Base-by-base conservation (phyloP, 1,140 invertebrate genomes). In the Pseudomyrmex dendroicus region DNA sequence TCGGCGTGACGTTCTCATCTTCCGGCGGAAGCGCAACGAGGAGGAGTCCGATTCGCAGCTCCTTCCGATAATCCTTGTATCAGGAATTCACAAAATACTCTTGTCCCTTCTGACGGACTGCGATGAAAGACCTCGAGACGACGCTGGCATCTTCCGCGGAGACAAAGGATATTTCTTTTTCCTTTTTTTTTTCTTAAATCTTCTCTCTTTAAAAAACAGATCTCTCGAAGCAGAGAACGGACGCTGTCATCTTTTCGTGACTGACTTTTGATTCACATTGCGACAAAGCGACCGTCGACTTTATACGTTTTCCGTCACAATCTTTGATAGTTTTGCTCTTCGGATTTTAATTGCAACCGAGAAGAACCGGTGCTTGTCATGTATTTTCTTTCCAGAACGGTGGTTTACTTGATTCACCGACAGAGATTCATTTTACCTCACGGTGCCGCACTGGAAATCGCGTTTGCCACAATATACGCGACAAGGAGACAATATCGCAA, bases 41-140 rank as follows among this genome's bases (percentile, higher is more conserved):
- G 35, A 35, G 35, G 5, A 35, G 35, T 35, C 35, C 5, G 35
- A 35, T 35, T 35, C 4, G 35, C 35, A 35, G 35, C 35, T 35
- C 5, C 35, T 35, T 35, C 1, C 5, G 35, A 35, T 35, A 35
- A 35, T 35, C 35, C 35, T 35, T 7, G 5, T 35, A 7, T 35
- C 35, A 20, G 12, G 4, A 8, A 12, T 76, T n/a, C 17, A 15
- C 2, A 4, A 35, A 7, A 7, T 5, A 54, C 48, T 2, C 8
- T 17, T 12, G 73, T 67, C 73, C 44, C 52, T 57, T 76, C 61
- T 64, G 73, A n/a, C 22, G 10, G 61, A 5, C n/a, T 35, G 59
- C 13, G 2, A 1, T 0, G 1, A 20, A 46, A 15, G 13, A 63
- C 1, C 35, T 35, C 35, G 20, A 20, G 9, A 56, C 35, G 46